phyloP scores from a whole-genome alignment of 1,140 invertebrate species.

The Arctopsyche grandis region DNA sequence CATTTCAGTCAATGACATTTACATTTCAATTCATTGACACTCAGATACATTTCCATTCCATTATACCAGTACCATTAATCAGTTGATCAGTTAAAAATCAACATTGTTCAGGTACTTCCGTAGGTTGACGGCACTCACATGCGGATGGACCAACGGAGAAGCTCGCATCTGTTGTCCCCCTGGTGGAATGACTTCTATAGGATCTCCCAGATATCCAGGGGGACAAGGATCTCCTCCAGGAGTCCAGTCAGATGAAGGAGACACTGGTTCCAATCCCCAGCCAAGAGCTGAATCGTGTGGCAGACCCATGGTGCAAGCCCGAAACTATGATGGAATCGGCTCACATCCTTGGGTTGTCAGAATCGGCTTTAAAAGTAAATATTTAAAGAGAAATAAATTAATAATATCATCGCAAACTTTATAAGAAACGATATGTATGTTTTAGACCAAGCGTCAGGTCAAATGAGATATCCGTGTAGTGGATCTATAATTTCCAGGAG shows the following conservation, averaged over 20 bases:
- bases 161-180: conserved; percentile 65
- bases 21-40: background rate
- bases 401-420: conserved; percentile 13
- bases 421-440: conserved; percentile 33
- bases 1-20: too few relatives aligned
- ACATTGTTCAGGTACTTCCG: conserved; percentile 61
- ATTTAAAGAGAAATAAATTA: background rate
- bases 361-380: conserved; percentile 73
- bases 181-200: conserved; percentile 59
- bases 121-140: conserved; percentile 62
- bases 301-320: conserved; percentile 70
- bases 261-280: background rate
- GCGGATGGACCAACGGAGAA: conserved; percentile 61
- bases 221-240: background rate
- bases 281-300: conserved; percentile 66
- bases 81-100: background rate
- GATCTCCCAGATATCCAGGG: conserved; percentile 30
- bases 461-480: conserved; percentile 74
- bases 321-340: conserved; percentile 73
- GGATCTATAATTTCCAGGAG: conserved; percentile 73
- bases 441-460: conserved; percentile 70
- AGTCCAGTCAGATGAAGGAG: conserved; percentile 31
- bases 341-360: conserved; percentile 74
- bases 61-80: background rate
- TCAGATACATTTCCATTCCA: conserved; percentile 2